Conservation (phyloP, 2,888 invertebrate species). For the Trachelus iudaicus region DNA sequence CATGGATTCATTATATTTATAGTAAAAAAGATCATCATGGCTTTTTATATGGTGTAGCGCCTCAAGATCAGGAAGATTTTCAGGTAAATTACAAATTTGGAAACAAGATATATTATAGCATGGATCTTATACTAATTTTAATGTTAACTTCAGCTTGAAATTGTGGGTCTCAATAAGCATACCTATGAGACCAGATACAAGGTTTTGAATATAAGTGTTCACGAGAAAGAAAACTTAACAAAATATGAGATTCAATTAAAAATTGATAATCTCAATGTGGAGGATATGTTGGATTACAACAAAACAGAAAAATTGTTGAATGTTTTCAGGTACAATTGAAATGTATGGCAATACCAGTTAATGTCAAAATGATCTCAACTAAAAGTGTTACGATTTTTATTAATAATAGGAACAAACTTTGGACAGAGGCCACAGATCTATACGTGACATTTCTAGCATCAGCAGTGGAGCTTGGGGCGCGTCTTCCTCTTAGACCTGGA, state of each 20-base stretch:
- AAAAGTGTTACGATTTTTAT: neutral
- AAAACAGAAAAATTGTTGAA: slow-evolving; percentile 81
- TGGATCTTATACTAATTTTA: neutral
- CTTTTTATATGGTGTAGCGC: slow-evolving; percentile 87
- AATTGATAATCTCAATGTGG: slow-evolving; percentile 89
- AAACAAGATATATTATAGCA: slow-evolving; percentile 5
- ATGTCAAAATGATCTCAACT: neutral
- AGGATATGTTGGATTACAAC: slow-evolving; percentile 82
- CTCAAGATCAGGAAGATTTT: slow-evolving; percentile 70
- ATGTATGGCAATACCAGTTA: neutral
- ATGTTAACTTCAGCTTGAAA: slow-evolving; percentile 71
- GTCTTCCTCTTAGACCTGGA: slow-evolving; percentile 82
- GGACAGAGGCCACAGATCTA: slow-evolving; percentile 79
- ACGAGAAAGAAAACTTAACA: slow-evolving; percentile 75
- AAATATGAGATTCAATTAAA: slow-evolving; percentile 85
- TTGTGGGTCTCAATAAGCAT: slow-evolving; percentile 81
- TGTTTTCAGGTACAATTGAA: slow-evolving; percentile 70
- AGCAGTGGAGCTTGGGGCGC: slow-evolving; percentile 85
- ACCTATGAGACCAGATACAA: slow-evolving; percentile 80
- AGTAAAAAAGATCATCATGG: slow-evolving; percentile 82
- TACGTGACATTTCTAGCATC: slow-evolving; percentile 88
- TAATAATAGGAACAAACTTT: slow-evolving; percentile 72
- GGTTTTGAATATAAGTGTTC: slow-evolving; percentile 73
- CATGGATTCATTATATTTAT: slow-evolving; percentile 87
- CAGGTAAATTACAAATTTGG: slow-evolving; percentile 46